These are phyloP conservation scores for Tetragonula clypearis DNA, from an alignment of 1,140 invertebrate species.

Conservation along the genomic window DNA sequence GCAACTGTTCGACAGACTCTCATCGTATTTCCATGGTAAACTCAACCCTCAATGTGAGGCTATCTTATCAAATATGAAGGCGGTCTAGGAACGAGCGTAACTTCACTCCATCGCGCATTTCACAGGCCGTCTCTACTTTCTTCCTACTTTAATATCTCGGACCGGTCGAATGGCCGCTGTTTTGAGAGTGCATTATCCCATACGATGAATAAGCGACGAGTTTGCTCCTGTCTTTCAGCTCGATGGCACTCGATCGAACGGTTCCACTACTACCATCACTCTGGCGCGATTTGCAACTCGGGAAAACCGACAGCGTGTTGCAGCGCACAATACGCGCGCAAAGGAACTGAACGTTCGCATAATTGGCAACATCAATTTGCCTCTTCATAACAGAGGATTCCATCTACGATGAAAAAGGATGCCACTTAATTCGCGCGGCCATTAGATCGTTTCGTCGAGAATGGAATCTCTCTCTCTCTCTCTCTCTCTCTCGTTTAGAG, in stretches of 20 bases:
- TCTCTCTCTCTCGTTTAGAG: too few relatives aligned
- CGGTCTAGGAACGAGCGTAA: constrained; percentile 34
- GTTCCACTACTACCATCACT: not conserved
- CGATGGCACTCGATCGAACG: not conserved
- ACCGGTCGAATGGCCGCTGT: constrained; percentile 11
- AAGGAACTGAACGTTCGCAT: not conserved
- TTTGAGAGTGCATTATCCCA: constrained; percentile 48
- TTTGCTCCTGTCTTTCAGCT: constrained; percentile 13
- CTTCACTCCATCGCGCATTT: constrained; percentile 26
- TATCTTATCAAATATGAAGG: constrained; percentile 61
- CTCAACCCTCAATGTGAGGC: not conserved
- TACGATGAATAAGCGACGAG: constrained; percentile 5
- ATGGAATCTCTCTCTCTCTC: not conserved
- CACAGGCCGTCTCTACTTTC: constrained; percentile 43
- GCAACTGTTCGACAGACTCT: not conserved
- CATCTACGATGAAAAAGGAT: not conserved
- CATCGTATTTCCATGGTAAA: constrained; percentile 10
- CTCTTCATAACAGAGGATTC: not conserved
- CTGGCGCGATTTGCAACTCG: not conserved
- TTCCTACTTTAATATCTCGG: constrained; percentile 44
- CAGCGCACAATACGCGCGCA: not conserved
- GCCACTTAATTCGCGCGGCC: not conserved
- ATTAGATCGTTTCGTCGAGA: not conserved
- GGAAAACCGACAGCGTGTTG: not conserved
- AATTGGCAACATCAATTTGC: constrained; percentile 14